Evolutionary conservation across 2,797 vertebrate genomes (phyloP).

Genomic region (Cyclopterus lumpus): DNA sequence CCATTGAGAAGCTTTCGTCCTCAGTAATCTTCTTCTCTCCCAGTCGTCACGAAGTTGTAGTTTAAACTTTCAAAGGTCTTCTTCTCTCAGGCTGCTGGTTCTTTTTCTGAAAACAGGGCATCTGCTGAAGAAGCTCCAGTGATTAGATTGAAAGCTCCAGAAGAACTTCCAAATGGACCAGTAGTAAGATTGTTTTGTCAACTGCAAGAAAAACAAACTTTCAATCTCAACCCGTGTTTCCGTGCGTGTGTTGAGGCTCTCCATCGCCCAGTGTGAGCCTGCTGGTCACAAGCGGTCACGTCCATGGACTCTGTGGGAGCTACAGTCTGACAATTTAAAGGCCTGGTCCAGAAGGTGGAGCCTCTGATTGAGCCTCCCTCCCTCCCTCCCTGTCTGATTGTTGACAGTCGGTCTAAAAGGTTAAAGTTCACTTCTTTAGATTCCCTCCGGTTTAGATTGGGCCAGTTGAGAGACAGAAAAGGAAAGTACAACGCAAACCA

Average conservation of each 20-base stretch:
- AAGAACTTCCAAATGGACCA: not conserved
- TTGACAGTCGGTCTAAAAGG: not conserved
- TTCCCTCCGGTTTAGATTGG: not conserved
- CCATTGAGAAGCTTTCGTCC: no score
- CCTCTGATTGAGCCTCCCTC: not conserved
- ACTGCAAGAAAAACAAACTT: not conserved
- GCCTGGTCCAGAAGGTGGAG: not conserved
- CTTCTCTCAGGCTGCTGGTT: not conserved
- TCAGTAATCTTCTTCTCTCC: no score
- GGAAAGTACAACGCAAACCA: conserved; percentile 15
- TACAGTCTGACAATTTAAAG: not conserved
- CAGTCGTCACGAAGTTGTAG: no score
- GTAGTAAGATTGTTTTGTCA: not conserved
- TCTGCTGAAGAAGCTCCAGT: not conserved
- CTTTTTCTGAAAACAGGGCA: not conserved
- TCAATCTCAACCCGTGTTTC: not conserved
- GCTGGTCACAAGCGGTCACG: not conserved
- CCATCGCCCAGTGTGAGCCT: not conserved
- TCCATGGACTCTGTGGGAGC: no score
- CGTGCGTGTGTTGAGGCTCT: not conserved
- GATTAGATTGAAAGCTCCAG: not conserved
- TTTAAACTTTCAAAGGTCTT: not conserved
- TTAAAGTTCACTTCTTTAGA: not conserved
- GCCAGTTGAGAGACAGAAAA: not conserved
- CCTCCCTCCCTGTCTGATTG: not conserved